phyloP scores from a whole-genome alignment of 2,888 invertebrate species.

The Elysia crispata region DNA sequence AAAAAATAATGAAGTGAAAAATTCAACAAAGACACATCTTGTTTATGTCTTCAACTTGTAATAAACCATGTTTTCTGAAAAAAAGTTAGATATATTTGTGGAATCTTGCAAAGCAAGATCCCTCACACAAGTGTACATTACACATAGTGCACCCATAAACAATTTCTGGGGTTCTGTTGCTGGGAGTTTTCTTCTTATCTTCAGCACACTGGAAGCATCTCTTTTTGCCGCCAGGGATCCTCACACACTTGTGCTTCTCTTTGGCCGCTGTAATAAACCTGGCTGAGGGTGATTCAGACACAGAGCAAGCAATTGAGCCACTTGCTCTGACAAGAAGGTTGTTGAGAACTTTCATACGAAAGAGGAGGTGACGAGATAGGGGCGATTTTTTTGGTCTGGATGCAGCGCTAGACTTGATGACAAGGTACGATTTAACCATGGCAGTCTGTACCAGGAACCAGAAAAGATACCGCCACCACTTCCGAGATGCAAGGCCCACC shows the following conservation, averaged over 20 bases:
- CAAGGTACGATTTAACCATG: neutral
- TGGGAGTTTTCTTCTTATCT: neutral
- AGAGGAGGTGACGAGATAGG: neutral
- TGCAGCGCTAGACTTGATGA: neutral
- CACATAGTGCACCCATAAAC: neutral
- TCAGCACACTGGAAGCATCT: neutral
- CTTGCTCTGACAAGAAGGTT: neutral
- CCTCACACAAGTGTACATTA: neutral
- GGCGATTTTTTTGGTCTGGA: neutral
- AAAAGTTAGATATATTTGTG: too few relatives aligned
- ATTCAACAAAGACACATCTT: too few relatives aligned
- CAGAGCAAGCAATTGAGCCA: neutral
- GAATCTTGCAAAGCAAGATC: constrained; percentile 23
- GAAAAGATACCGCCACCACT: constrained; percentile 9
- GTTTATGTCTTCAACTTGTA: too few relatives aligned
- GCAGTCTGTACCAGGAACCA: neutral
- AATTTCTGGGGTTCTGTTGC: neutral
- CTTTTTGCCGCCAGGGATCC: neutral
- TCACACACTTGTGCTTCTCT: neutral
- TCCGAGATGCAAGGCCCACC: neutral
- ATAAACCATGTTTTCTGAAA: too few relatives aligned
- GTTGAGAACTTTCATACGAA: neutral
- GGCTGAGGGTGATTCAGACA: neutral
- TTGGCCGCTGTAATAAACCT: too few relatives aligned
- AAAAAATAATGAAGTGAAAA: too few relatives aligned